Evolutionary conservation across 1,140 invertebrate genomes (phyloP).

Genomic region (Bombus superbus): DNA sequence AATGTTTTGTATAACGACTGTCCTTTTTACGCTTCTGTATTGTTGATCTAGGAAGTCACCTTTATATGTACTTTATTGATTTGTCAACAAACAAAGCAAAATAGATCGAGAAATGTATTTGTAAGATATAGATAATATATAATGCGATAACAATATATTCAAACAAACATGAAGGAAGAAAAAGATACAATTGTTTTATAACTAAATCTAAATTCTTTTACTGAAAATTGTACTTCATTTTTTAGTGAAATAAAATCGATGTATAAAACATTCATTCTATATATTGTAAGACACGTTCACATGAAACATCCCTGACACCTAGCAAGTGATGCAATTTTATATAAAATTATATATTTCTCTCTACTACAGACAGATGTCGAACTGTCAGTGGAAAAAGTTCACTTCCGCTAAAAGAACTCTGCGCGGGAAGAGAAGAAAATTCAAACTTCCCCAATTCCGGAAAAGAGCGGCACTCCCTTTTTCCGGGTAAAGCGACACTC

Average conservation of each 20-base stretch:
- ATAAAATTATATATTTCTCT: not conserved
- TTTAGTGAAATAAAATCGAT: not conserved
- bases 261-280: not conserved
- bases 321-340: conserved; percentile 20
- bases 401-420: too few species aligned
- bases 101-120: not conserved
- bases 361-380: not conserved
- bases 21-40: not conserved
- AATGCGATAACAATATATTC: not conserved
- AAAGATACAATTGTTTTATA: not conserved
- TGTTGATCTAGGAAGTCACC: conserved; percentile 19
- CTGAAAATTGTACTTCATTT: not conserved
- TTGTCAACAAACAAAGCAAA: conserved; percentile 36
- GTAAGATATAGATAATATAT: not conserved
- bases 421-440: too few species aligned
- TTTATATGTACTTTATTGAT: conserved; percentile 35
- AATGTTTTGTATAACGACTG: not conserved
- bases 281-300: not conserved
- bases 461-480: too few species aligned
- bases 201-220: not conserved
- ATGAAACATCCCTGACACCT: not conserved
- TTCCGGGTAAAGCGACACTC: too few species aligned
- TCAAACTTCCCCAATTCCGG: too few species aligned
- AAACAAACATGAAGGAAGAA: not conserved
- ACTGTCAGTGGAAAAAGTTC: conserved; percentile 1